Conservation (phyloP, 2,113 vertebrate genomes). For the Mastomys natalensis region DNA sequence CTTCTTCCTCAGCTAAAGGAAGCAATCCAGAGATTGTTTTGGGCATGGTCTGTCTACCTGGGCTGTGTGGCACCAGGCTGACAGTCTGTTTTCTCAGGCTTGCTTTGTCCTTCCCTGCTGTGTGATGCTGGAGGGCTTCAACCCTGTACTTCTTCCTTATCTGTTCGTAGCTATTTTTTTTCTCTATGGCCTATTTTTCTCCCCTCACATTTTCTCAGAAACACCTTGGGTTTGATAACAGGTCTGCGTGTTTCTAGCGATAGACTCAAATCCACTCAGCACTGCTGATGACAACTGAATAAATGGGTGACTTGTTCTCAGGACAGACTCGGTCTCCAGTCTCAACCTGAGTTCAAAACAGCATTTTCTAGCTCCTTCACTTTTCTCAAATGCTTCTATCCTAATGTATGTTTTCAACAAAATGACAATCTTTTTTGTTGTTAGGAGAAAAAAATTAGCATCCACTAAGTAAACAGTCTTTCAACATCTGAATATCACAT, state of each 20-base stretch:
- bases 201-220: neutral
- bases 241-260: neutral
- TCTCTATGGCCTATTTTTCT: neutral
- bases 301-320: neutral
- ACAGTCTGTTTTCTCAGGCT: neutral
- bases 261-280: neutral
- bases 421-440: conserved; percentile 36
- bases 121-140: neutral
- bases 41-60: neutral
- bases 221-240: neutral
- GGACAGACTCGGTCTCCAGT: neutral
- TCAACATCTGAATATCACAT: neutral
- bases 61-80: neutral
- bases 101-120: neutral
- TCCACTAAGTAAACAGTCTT: conserved; percentile 29
- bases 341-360: neutral
- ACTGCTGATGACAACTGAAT: neutral
- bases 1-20: neutral
- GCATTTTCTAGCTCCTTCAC: neutral
- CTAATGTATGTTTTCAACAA: conserved; percentile 1
- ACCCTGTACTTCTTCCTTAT: neutral
- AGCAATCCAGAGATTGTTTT: neutral
- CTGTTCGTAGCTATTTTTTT: neutral
- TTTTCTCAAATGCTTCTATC: neutral
- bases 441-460: neutral